Conservation (phyloP, 1,140 invertebrate species). For the Eciton burchellii region DNA sequence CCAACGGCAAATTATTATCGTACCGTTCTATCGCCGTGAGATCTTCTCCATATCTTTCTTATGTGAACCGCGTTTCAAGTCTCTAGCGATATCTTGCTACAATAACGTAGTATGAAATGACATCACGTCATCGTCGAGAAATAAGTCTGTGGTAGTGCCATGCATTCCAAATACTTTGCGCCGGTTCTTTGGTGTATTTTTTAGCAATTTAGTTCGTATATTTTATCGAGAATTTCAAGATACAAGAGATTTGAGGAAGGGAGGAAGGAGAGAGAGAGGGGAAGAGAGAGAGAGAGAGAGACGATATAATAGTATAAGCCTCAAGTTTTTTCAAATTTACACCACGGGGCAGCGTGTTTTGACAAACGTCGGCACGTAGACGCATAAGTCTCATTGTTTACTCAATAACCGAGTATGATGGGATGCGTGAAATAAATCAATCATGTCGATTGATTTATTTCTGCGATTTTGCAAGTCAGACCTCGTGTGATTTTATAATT, state of each 20-base stretch:
- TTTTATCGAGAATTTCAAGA: background rate
- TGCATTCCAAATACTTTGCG: conserved; percentile 75
- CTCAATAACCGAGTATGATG: background rate
- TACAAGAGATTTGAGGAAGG: background rate
- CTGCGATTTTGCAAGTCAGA: background rate
- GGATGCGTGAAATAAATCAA: conserved; percentile 5
- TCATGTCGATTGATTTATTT: conserved; percentile 3
- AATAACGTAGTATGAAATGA: conserved; percentile 65
- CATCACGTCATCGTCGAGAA: conserved; percentile 63
- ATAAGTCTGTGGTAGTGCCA: conserved; percentile 72
- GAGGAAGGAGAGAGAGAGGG: conserved; percentile 3
- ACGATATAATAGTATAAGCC: background rate
- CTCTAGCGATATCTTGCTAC: conserved; percentile 53
- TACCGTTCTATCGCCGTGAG: background rate
- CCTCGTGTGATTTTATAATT: background rate
- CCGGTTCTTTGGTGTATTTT: conserved; percentile 58
- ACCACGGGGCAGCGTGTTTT: conserved; percentile 49
- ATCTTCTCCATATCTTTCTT: background rate
- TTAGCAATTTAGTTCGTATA: conserved; percentile 51
- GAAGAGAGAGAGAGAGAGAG: background rate
- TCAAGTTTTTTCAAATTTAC: conserved; percentile 4
- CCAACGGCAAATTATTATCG: conserved; percentile 11
- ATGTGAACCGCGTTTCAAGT: background rate
- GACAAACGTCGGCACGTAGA: conserved; percentile 1
- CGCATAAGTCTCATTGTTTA: background rate